A percentile compares a stretch with the other conserved stretches of the same genome.
phyloP scores from a whole-genome alignment of 2,888 invertebrate genomes.

The Parthenolecanium corni region DNA sequence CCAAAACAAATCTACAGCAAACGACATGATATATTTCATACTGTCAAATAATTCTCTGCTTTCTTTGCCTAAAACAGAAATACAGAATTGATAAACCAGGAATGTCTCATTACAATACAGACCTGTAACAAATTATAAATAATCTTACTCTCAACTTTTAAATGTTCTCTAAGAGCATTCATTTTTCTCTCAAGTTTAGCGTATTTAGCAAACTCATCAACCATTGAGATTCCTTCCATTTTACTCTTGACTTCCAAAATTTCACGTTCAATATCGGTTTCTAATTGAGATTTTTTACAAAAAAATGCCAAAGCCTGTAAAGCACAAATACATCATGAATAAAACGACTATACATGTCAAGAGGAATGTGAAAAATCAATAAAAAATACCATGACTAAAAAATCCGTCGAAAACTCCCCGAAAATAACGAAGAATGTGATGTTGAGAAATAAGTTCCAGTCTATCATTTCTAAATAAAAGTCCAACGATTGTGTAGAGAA shows the following conservation, averaged over 20 bases:
- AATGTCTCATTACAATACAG: no score
- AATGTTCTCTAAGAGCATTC: conserved; percentile 36
- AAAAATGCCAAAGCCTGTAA: conserved; percentile 8
- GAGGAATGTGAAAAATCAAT: no score
- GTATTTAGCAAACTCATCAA: conserved; percentile 41
- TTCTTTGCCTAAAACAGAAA: conserved; percentile 20
- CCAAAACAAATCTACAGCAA: conserved; percentile 21
- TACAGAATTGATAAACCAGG: no score
- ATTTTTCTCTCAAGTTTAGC: conserved; percentile 39
- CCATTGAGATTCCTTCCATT: conserved; percentile 38
- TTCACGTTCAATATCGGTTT: conserved; percentile 23
- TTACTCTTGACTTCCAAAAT: conserved; percentile 35
- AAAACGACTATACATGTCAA: no score
- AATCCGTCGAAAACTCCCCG: conserved; percentile 18
- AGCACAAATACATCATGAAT: neutral
- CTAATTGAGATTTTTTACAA: conserved; percentile 21
- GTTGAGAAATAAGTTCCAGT: conserved; percentile 13
- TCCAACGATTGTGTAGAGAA: no score
- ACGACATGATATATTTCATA: conserved; percentile 14
- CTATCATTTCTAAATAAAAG: no score
- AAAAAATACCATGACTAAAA: conserved; percentile 5
- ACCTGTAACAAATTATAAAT: no score
- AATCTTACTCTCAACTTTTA: conserved; percentile 37
- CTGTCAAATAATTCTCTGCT: conserved; percentile 18
- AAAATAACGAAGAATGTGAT: conserved; percentile 16